Base-by-base conservation (phyloP, 2,888 invertebrate species). In the Eumerus sabulonum region DNA sequence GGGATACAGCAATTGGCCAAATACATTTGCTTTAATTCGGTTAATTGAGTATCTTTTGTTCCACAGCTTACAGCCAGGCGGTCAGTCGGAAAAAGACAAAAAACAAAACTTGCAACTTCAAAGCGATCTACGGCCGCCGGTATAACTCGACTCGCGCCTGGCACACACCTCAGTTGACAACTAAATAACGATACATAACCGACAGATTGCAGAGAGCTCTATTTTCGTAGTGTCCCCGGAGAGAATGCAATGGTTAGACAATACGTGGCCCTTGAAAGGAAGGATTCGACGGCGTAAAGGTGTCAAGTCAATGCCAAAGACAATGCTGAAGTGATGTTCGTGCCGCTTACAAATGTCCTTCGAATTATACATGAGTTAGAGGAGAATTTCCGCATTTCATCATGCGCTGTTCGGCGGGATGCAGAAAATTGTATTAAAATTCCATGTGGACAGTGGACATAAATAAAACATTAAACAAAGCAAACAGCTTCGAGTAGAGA, bases 381-480 rank as follows among this genome's bases (percentile, higher is more conserved):
- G 54, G 47, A 63, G 67, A 67, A 64, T 63, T 74, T 79, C 79
- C 79, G 79, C 79, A 79, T 79, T 79, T 77, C 72, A 77, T 77
- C 76, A 71, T 76, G 54, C 11, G 50, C 54, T 60, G 53, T 53
- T 19, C 0, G 47, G 42, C 1, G 35, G 56, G 50, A 27, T 62
- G 71, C 56, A 71, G 72, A 57, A 79, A 72, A 72, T 68, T 73
- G 73, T 73, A 68, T 79, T 73, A 79, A 79, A 70, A 74, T 74
- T 79, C 79, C 74, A 27, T 40, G 40, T 40, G 40, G 12, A 64
- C 79, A 74, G 51, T 64, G 68, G 63, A 51, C 79, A 79, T 79
- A 79, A 79, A 79, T 79, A 79, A 79, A 79, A 79, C 79, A 79
- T 79, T 79, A 79, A 74, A 79, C 79, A 74, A 79, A 79, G 79